Evolutionary conservation across 1,140 invertebrate species (phyloP).

Genomic region (Stegodyphus mimosarum): DNA sequence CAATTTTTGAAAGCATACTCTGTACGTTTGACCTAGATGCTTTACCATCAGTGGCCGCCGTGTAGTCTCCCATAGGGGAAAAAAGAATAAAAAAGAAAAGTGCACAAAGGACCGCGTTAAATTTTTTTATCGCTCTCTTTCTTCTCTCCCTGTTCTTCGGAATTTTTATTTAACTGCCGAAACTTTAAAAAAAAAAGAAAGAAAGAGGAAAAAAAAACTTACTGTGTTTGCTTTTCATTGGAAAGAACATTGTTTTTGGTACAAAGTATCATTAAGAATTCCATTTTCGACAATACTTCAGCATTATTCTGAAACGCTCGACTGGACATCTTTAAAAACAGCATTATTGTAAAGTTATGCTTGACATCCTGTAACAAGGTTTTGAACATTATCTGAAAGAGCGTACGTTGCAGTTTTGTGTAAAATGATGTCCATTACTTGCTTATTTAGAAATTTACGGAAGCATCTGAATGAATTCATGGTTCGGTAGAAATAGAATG

Average conservation of each 20-base stretch:
- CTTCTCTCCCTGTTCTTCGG: background rate
- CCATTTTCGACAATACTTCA: background rate
- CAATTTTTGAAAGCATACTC: conserved; percentile 5
- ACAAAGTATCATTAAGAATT: conserved; percentile 5
- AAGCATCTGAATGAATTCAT: too few relatives aligned
- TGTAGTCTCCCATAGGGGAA: background rate
- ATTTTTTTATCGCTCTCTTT: background rate
- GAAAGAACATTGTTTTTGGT: conserved; percentile 8
- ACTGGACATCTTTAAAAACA: background rate
- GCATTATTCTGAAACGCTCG: background rate
- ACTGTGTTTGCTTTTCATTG: background rate
- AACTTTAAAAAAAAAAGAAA: background rate
- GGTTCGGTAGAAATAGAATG: too few relatives aligned
- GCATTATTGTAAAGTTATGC: background rate
- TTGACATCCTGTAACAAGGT: conserved; percentile 4
- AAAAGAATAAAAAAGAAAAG: background rate
- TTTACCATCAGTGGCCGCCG: conserved; percentile 14
- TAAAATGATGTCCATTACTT: too few relatives aligned
- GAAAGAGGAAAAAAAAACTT: background rate
- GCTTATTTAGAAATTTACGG: too few relatives aligned
- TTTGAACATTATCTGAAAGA: conserved; percentile 2
- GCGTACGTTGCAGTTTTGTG: too few relatives aligned
- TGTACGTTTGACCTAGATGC: conserved; percentile 9
- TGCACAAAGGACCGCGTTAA: conserved; percentile 2
- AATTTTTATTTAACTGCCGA: conserved; percentile 6